Base-by-base conservation (phyloP, 2,888 invertebrate genomes). In the Pollenia amentaria region DNA sequence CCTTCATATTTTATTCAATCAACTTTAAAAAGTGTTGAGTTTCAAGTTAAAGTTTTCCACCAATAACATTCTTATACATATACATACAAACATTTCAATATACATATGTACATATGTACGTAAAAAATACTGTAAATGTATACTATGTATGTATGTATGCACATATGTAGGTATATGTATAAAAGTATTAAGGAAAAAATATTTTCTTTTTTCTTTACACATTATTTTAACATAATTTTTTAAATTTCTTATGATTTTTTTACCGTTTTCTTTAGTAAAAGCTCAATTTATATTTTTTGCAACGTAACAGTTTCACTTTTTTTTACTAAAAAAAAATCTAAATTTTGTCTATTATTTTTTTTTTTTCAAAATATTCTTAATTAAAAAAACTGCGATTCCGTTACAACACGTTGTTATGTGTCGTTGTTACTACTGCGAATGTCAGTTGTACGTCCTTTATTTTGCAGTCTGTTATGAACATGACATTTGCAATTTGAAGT, bases 381-480 rank as follows among this genome's bases (percentile, higher is more conserved):
- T 60, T 69, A 67, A 51, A n/a, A 70, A 21, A 57, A 65, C 53
- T 75, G 51, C 67, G 80, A 65, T 70, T 65, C 79, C 84, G 84
- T 86, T 82, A 87, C 78, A 82, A 81, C 88, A 89, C 89, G 89
- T 89, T 89, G 87, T 87, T 76, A 86, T 88, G 79, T 80, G 88
- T 81, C 86, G 88, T 88, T 85, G 88, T 88, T 88, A 89, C 88
- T 88, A 88, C 88, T 88, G 88, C 87, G 87, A 89, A 88, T 92
- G 92, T 90, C 92, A 92, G 91, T 91, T 91, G 90, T 90, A 79
- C 88, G 90, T 90, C 83, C 85, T 82, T 79, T 85, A 62, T 82
- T 69, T 73, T 62, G 18, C 18, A 53, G 55, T 83, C 82, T 79
- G 53, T 69, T 67, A 51, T 81, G 7, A 70, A n/a, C 46, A 70